Evolutionary conservation across 2,797 vertebrate genomes (phyloP), one percentile per base, ranked within the genome.

Genomic region (Saguinus oedipus): DNA sequence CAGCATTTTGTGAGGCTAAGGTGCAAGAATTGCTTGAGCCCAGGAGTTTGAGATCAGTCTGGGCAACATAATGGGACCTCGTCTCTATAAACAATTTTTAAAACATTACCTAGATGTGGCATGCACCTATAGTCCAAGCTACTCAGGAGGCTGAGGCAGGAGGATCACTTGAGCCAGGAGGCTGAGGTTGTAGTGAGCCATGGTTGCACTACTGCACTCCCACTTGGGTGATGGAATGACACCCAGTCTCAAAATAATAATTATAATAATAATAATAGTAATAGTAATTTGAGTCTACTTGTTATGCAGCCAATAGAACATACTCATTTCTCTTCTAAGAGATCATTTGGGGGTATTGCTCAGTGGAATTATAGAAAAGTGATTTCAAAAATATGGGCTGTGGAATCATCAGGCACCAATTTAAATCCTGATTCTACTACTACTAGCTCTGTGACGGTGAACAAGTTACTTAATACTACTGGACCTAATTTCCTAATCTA

Each of bases 281-380:
- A 55, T 26, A 80, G 64, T 10, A 79, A 36, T 55, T 81, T 72
- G 33, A 33, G 15, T 13, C 4, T 50, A n/a, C 53, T 53, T 24
- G n/a, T 83, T 57, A 39, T 85, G 46, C n/a, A 81, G 57, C 14
- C 46, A 44, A 22, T 27, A 4, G 36, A 55, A 24, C 17, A 30
- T 17, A 75, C 1, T 19, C 24, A 12, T 27, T 4, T 50, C 89
- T 93, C 27, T 90, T 91, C 33, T 90, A n/a, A 86, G 90, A 94
- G 44, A 20, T 72, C 85, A 44, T 70, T 59, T 81, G 36, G 64
- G 22, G 30, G 11, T 64, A 74, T 27, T 44, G 44, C 12, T 80
- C 13, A 12, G 8, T 76, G 55, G 20, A 92, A 93, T 88, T 50
- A 64, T 4, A 93, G 17, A 17, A 27, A 83, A 64, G 10, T 15